Conservation (phyloP, 2,888 invertebrate genomes). For the Ichneumoninae sp. region DNA sequence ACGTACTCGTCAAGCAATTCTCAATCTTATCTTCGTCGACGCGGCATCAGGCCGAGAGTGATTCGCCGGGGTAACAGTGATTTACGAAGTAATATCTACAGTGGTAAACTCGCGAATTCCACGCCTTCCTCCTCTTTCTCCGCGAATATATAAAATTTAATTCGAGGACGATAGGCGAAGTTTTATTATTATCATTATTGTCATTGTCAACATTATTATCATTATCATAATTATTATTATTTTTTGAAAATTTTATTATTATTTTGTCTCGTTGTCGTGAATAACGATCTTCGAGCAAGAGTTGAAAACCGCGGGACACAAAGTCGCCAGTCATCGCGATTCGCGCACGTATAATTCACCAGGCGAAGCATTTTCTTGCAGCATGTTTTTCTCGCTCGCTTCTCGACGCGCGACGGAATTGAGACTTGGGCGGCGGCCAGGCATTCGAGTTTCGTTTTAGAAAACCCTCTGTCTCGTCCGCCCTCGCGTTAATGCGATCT, state of each 20-base stretch:
- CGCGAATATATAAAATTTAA: slow-evolving; percentile 59
- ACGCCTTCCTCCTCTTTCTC: slow-evolving; percentile 33
- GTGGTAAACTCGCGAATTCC: slow-evolving; percentile 7
- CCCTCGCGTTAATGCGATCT: slow-evolving; percentile 61
- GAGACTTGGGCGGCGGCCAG: slow-evolving; percentile 68
- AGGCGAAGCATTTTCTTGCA: slow-evolving; percentile 44
- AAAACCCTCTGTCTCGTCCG: slow-evolving; percentile 48
- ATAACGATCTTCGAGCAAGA: slow-evolving; percentile 39
- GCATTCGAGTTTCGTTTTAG: slow-evolving; percentile 62
- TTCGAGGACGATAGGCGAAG: slow-evolving; percentile 19
- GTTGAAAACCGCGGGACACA: slow-evolving; percentile 58
- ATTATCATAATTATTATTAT: not conserved
- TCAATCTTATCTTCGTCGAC: slow-evolving; percentile 51
- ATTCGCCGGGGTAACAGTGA: slow-evolving; percentile 22
- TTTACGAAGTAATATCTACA: slow-evolving; percentile 46
- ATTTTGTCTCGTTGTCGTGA: slow-evolving; percentile 14
- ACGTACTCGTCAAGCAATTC: slow-evolving; percentile 23
- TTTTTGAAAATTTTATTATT: not conserved
- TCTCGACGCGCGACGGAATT: slow-evolving; percentile 37
- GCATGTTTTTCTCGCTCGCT: slow-evolving; percentile 16
- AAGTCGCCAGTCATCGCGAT: slow-evolving; percentile 69
- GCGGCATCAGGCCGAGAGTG: not conserved
- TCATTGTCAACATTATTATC: not conserved
- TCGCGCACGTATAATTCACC: slow-evolving; percentile 59
- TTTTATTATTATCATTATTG: not conserved